A percentile compares a stretch with the other conserved stretches of the same genome.
phyloP scores from a whole-genome alignment of 2,113 vertebrate species.

The Cynopterus brachyotis region DNA sequence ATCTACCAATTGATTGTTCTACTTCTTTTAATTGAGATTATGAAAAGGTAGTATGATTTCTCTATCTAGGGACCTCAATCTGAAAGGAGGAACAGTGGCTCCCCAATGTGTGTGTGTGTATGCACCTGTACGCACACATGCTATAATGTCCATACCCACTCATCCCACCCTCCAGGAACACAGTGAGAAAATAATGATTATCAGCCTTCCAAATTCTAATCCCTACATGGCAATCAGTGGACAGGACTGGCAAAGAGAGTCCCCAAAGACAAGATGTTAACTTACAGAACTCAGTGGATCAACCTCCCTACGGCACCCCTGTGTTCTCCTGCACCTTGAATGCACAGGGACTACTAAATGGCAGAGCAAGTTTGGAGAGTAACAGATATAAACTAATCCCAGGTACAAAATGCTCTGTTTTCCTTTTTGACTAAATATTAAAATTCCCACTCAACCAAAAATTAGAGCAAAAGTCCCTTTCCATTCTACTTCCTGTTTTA shows the following conservation, averaged over 20 bases:
- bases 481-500: neutral
- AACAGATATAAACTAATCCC: neutral
- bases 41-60: neutral
- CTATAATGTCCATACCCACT: too few relatives aligned
- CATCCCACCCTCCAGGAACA: neutral
- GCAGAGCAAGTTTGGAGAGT: neutral
- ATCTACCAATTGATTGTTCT: conserved; percentile 18
- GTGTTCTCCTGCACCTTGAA: neutral
- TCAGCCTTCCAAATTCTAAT: neutral
- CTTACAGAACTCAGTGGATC: neutral
- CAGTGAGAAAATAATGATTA: neutral
- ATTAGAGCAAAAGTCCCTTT: neutral
- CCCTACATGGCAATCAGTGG: neutral
- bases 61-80: neutral
- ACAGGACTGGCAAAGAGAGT: neutral
- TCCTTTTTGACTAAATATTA: neutral
- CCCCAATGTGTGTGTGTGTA: neutral
- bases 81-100: neutral
- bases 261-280: neutral
- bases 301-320: neutral
- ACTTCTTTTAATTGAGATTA: conserved; percentile 30
- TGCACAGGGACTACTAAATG: neutral
- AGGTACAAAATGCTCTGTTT: neutral
- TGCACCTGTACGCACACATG: too few relatives aligned
- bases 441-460: neutral